Percentiles rank a stretch among this genome's conserved stretches.
Evolutionary conservation across 2,113 vertebrate genomes (phyloP).

Genomic region (Anoura caudifer): DNA sequence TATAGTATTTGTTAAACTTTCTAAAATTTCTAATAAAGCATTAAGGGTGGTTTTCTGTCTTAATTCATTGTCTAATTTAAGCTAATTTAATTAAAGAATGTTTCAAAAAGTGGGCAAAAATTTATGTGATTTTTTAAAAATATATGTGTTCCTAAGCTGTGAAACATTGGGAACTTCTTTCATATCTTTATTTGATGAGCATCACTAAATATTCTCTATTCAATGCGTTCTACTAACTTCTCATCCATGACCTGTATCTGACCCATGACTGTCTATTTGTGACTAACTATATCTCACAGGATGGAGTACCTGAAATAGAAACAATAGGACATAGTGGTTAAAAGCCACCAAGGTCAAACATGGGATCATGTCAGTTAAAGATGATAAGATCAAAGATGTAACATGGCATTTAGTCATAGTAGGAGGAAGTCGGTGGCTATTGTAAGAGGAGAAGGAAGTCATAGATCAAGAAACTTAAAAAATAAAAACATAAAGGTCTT

Average conservation of each 20-base stretch:
- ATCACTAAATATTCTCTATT: background rate
- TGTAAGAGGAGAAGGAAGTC: conserved; percentile 14
- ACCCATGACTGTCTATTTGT: conserved; percentile 25
- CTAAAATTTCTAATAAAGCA: background rate
- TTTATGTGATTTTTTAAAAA: background rate
- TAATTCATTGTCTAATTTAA: background rate
- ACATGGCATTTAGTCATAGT: background rate
- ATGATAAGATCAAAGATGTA: conserved; percentile 51
- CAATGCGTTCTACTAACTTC: background rate
- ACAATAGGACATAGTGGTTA: conserved; percentile 12
- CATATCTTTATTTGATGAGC: background rate
- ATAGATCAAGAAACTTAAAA: conserved; percentile 27
- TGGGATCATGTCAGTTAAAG: background rate
- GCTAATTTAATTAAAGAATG: background rate
- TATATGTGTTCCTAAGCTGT: background rate
- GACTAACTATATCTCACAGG: background rate
- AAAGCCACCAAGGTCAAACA: conserved; percentile 27
- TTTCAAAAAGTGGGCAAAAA: background rate
- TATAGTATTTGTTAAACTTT: background rate
- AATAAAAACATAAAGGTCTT: background rate
- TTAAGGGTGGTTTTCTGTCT: background rate
- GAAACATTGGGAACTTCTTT: background rate
- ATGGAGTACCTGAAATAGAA: conserved; percentile 57
- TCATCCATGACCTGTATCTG: background rate
- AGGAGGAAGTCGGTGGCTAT: background rate